A percentile compares a stretch with the other conserved stretches of the same genome.
Conservation (phyloP, 2,113 vertebrate species). For the Dermatemys mawii region DNA sequence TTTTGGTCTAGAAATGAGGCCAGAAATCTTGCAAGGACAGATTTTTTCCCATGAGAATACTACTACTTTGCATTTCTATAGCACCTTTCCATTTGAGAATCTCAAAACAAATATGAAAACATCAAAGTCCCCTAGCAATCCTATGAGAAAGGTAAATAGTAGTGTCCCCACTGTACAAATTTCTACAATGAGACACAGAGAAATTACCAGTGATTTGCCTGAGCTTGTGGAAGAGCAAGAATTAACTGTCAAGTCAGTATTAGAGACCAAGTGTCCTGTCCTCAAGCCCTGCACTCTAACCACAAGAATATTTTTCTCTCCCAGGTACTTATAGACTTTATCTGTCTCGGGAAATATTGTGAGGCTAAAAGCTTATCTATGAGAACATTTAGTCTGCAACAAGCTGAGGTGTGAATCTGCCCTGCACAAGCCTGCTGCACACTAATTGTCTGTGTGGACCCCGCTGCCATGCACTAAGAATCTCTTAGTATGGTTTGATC, state of each 20-base stretch:
- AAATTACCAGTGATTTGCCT: not conserved
- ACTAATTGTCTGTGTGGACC: not conserved
- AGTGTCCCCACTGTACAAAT: not conserved
- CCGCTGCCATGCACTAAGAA: not conserved
- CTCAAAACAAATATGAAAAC: not conserved
- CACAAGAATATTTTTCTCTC: not conserved
- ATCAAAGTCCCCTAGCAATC: not conserved
- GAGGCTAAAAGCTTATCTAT: not conserved
- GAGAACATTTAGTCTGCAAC: not conserved
- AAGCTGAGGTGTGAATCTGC: not conserved
- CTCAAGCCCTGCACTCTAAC: not conserved
- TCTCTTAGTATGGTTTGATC: not conserved
- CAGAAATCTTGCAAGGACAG: not conserved
- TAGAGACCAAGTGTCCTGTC: not conserved
- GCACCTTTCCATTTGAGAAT: not conserved
- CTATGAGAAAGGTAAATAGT: not conserved
- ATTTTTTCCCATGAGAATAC: not conserved
- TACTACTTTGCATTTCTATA: not conserved
- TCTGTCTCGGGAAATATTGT: not conserved
- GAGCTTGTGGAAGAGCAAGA: not conserved
- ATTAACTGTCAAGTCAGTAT: not conserved
- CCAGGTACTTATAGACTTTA: not conserved
- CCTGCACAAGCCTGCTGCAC: not conserved
- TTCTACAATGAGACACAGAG: not conserved
- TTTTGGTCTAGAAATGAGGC: not conserved